Evolutionary conservation across 2,797 vertebrate genomes (phyloP).

Genomic region (Dallia pectoralis): DNA sequence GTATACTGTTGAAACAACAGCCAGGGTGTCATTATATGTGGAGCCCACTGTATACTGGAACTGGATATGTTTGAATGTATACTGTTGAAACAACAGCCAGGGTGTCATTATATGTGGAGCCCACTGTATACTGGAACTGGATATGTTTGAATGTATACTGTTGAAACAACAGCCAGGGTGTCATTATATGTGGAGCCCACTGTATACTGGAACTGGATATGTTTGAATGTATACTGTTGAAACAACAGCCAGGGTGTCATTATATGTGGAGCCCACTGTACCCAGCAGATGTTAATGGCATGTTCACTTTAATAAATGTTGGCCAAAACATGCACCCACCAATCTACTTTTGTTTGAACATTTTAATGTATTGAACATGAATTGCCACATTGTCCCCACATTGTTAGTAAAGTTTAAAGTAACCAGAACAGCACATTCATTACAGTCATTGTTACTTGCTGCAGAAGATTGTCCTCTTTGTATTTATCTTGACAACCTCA

Average conservation of each 20-base stretch:
- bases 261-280: too few relatives aligned
- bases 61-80: too few relatives aligned
- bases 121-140: neutral
- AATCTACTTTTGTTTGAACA: neutral
- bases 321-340: neutral
- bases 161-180: constrained; percentile 2
- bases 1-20: too few relatives aligned
- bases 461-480: neutral
- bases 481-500: neutral
- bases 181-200: too few relatives aligned
- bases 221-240: too few relatives aligned
- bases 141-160: neutral
- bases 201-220: too few relatives aligned
- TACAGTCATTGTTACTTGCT: neutral
- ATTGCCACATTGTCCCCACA: neutral
- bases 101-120: too few relatives aligned
- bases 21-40: too few relatives aligned
- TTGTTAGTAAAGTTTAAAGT: neutral
- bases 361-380: neutral
- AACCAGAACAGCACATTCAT: neutral
- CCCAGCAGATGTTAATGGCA: neutral
- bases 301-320: neutral
- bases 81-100: too few relatives aligned
- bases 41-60: too few relatives aligned
- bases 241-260: too few relatives aligned